Base-by-base conservation (phyloP, 2,888 invertebrate species). In the Miltochrista miniata region DNA sequence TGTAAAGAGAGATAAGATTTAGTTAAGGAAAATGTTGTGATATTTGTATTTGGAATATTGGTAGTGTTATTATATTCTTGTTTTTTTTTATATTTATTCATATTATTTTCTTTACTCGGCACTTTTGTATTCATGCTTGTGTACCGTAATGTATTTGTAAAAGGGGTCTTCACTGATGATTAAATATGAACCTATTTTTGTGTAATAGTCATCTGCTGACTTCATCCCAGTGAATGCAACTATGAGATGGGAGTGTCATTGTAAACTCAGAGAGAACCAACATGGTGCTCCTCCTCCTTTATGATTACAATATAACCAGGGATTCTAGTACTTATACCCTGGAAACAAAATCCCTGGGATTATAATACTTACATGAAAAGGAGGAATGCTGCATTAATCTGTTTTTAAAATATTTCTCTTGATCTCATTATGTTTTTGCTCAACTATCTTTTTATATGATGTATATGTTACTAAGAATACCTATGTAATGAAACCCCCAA, bases 41-140 rank as follows among this genome's bases (percentile, higher is more conserved):
- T 91, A 91, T 90, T 91, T 91, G 91, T 91, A 91, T 88, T 83
- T 91, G 91, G 91, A 91, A 91, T 91, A 91, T 89, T 90, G 73
- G 81, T 85, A 83, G 80, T 41, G 50, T 64, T 58, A 53, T 38
- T 58, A 29, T 38, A 18, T 18, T 59, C 41, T 52, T 44, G 24
- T 58, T 43, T 54, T 59, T 66, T 69, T 18, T 45, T 51, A 57
- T 47, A 15, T 10, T 48, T 7, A 31, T 35, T 48, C 8, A 31
- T 42, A 42, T 35, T n/a, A 12, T 38, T 39, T 47, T 15, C 18
- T 51, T 43, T 48, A 10, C 8, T 38, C 46, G 35, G 31, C 18
- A 24, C n/a, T 38, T 37, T 48, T 29, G 35, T 46, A 39, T 12
- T 30, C 29, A 8, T 24, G 12, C 18, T 24, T 24, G 18, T 24